Percentiles rank a stretch among this genome's conserved stretches.
phyloP scores from a whole-genome alignment of 2,797 vertebrate genomes.

The Aeoliscus strigatus region DNA sequence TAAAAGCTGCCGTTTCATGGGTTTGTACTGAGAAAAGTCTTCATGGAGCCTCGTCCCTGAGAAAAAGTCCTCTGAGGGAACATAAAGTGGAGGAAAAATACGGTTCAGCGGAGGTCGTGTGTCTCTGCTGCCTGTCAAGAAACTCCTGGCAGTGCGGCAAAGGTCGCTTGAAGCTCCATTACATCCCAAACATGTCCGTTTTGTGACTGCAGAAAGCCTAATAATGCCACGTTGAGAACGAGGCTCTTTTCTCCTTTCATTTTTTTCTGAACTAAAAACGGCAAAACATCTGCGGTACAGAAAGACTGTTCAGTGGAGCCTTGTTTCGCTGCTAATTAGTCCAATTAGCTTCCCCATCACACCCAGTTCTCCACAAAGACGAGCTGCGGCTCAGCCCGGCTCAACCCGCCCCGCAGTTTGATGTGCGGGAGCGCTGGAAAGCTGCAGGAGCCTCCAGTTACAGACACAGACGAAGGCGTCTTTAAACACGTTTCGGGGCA shows the following conservation, averaged over 20 bases:
- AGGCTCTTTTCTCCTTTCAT: conserved; percentile 38
- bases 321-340: conserved; percentile 69
- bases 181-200: too few relatives aligned
- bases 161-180: too few relatives aligned
- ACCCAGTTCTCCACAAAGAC: conserved; percentile 59
- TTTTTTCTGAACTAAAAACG: conserved; percentile 26
- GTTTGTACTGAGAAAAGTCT: too few relatives aligned
- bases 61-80: too few relatives aligned
- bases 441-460: conserved; percentile 47
- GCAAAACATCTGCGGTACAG: conserved; percentile 53
- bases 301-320: conserved; percentile 52
- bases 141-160: too few relatives aligned
- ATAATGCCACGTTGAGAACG: conserved; percentile 35
- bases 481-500: conserved; percentile 49
- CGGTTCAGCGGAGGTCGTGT: too few relatives aligned
- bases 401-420: conserved; percentile 51
- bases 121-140: too few relatives aligned
- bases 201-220: too few relatives aligned
- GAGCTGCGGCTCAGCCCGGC: conserved; percentile 41
- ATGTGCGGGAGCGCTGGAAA: conserved; percentile 50
- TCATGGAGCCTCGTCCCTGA: too few relatives aligned
- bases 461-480: conserved; percentile 47
- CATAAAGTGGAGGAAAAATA: too few relatives aligned
- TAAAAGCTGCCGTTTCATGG: too few relatives aligned
- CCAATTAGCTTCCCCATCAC: conserved; percentile 66